These are phyloP conservation scores for Drymonia ruficornis DNA, from an alignment of 2,888 invertebrate genomes.

Conservation along the genomic window DNA sequence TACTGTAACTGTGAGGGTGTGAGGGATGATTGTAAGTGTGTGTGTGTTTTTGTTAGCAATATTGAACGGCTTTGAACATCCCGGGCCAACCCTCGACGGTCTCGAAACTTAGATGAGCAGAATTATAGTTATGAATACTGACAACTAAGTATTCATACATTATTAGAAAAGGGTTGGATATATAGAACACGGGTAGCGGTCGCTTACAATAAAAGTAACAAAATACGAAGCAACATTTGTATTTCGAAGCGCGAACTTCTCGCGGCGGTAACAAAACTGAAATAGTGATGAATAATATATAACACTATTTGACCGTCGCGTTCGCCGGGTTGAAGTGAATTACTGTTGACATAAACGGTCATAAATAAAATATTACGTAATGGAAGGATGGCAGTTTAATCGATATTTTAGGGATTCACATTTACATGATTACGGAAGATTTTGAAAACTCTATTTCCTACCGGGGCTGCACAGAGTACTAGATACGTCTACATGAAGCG, in stretches of 20 bases:
- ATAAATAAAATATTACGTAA: slow-evolving; percentile 1
- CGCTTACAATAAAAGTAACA: background rate
- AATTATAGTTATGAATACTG: too few relatives aligned
- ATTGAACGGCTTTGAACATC: too few relatives aligned
- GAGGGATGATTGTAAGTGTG: too few relatives aligned
- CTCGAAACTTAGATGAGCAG: too few relatives aligned
- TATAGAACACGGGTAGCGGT: background rate
- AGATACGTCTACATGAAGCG: too few relatives aligned
- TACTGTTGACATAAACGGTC: background rate
- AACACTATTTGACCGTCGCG: slow-evolving; percentile 1
- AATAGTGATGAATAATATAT: slow-evolving; percentile 3
- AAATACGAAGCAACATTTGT: background rate
- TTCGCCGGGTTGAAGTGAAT: background rate
- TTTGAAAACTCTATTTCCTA: background rate
- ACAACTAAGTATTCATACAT: slow-evolving; percentile 1
- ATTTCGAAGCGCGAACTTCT: background rate
- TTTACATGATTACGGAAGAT: background rate
- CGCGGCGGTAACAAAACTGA: background rate
- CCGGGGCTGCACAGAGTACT: too few relatives aligned
- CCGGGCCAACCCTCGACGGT: too few relatives aligned
- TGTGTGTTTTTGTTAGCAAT: too few relatives aligned
- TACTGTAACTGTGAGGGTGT: too few relatives aligned
- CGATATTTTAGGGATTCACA: background rate
- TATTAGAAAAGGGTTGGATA: background rate
- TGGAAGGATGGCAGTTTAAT: background rate